A percentile compares a stretch with the other conserved stretches of the same genome.
Conservation (phyloP, 1,140 invertebrate genomes). For the Dendrolimus kikuchii region DNA sequence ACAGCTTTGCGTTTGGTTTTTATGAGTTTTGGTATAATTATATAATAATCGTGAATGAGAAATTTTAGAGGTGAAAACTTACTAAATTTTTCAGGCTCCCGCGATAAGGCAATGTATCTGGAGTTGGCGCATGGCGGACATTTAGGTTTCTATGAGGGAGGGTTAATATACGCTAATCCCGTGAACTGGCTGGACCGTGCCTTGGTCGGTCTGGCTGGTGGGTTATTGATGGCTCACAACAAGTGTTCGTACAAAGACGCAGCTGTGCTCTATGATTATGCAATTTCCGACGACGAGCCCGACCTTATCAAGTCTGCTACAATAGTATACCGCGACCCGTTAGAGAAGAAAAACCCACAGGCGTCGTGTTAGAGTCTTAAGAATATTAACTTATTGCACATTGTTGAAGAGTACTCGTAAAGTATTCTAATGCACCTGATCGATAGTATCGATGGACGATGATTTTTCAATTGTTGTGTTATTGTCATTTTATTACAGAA, state of each 20-base stretch:
- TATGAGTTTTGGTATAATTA: too few species aligned
- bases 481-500: too few species aligned
- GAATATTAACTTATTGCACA: constrained; percentile 1
- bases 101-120: constrained; percentile 81
- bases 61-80: not conserved
- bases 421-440: constrained; percentile 4
- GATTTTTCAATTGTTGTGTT: too few species aligned
- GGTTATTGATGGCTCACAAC: constrained; percentile 76
- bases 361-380: constrained; percentile 6
- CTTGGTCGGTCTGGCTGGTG: constrained; percentile 81
- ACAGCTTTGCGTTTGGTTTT: too few species aligned
- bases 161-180: constrained; percentile 86
- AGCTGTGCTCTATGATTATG: constrained; percentile 5
- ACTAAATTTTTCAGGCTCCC: constrained; percentile 72
- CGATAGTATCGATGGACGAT: too few species aligned
- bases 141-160: constrained; percentile 93
- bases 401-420: constrained; percentile 1
- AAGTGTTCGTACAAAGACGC: constrained; percentile 45
- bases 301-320: constrained; percentile 56
- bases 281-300: constrained; percentile 40
- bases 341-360: constrained; percentile 31
- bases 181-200: constrained; percentile 93
- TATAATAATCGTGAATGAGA: too few species aligned
- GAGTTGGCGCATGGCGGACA: constrained; percentile 92
- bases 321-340: constrained; percentile 47